These are phyloP conservation scores for Paralichthys olivaceus DNA, from an alignment of 2,113 vertebrate genomes.

Conservation along the genomic window DNA sequence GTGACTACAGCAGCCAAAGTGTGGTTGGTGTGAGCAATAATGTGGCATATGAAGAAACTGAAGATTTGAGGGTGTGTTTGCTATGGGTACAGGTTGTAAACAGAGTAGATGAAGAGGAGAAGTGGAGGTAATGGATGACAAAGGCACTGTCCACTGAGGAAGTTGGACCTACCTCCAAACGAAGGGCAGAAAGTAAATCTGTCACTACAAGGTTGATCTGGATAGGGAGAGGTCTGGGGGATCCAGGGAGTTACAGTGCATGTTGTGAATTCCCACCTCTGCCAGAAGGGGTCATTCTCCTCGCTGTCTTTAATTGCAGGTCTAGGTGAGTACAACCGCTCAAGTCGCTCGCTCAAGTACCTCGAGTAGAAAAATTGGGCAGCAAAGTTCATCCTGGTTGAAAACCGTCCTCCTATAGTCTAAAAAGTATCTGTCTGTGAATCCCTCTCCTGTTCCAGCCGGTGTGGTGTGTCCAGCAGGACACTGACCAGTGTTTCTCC, in stretches of 20 bases:
- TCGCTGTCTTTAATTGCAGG: slow-evolving; percentile 79
- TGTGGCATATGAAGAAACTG: background rate
- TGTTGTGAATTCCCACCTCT: slow-evolving; percentile 87
- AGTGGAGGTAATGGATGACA: background rate
- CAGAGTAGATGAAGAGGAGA: background rate
- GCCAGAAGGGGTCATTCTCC: slow-evolving; percentile 94
- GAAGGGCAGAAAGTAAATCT: background rate
- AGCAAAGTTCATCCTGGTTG: slow-evolving; percentile 89
- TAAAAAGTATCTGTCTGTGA: slow-evolving; percentile 35
- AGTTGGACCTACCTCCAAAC: background rate
- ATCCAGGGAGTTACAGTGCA: slow-evolving; percentile 18
- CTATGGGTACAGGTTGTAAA: background rate
- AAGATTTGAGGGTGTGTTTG: slow-evolving; percentile 6
- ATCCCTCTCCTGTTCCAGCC: slow-evolving; percentile 46
- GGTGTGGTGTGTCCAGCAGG: slow-evolving; percentile 40
- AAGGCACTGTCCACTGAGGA: background rate
- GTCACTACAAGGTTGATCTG: slow-evolving; percentile 14
- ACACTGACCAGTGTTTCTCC: slow-evolving; percentile 53
- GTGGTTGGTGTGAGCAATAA: background rate
- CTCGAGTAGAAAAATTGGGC: slow-evolving; percentile 89
- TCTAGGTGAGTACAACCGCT: slow-evolving; percentile 72
- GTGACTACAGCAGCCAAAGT: background rate
- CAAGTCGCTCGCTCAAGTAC: slow-evolving; percentile 81
- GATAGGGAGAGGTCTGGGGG: slow-evolving; percentile 25
- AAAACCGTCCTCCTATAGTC: slow-evolving; percentile 28